Evolutionary conservation across 64 coral and sea anemone species (phyloP), one percentile per base, ranked within the genome.

Genomic region (Trachythela sp.): DNA sequence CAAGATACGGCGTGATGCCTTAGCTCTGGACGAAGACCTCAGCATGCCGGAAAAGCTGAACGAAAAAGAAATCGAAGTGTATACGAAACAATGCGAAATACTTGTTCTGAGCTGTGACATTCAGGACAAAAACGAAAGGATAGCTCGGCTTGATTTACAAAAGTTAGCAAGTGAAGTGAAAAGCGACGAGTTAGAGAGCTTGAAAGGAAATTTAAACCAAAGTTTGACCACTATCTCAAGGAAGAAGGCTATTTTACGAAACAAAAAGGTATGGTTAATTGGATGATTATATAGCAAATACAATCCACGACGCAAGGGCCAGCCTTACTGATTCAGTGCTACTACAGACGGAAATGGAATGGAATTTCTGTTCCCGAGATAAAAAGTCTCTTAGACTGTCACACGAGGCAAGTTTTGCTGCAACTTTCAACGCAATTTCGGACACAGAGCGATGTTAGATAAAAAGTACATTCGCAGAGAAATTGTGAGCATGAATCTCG

Each of bases 101-200:
- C 75, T 80, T 37, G 32, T 15, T 15, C 15, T 80, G 15, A 39
- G 37, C 31, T 80, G 31, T 22, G 75, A 80, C 13, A 80, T 80
- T 34, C 75, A 80, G 37, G 75, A 80, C 0, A 80, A 80, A 30
- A 80, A 80, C 15, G 75, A 80, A 18, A 37, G 13, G 30, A 80
- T 80, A 35, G 75, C 20, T 80, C 75, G 75, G 15, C 75, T 80
- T 30, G 75, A 80, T 14, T 80, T 80, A 80, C 4, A 64, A 80
- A 35, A 80, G 75, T 10, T 5, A 9, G 30, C 75, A 10, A 39
- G 34, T 17, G 37, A 80, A 5, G 31, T 37, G 30, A 2, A n/a
- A 17, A 80, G 24, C 24, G 56, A 64, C 8, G 26, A 6, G 6
- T n/a, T 26, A 20, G 56, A 20, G 17, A 64, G 24, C 5, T 26